Percentiles rank a stretch among this genome's conserved stretches.
These are phyloP conservation scores for Ramphastos sulfuratus DNA, from an alignment of 2,113 vertebrate genomes.

Conservation along the genomic window DNA sequence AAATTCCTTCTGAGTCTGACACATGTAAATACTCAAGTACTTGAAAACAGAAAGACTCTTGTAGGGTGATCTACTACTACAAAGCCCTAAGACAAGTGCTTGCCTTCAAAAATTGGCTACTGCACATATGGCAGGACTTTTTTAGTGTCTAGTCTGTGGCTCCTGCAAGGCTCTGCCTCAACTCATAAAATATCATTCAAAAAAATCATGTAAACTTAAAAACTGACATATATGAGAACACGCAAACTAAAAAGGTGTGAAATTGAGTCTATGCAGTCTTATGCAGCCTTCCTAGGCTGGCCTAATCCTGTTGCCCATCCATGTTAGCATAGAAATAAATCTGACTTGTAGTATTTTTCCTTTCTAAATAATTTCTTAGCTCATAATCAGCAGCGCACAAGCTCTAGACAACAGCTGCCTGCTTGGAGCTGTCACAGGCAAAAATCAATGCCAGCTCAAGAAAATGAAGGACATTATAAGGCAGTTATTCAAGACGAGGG, in stretches of 20 bases:
- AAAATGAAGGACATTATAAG: not conserved
- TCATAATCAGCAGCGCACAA: not conserved
- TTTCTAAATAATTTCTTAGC: not conserved
- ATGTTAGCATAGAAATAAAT: accelerated
- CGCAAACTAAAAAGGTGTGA: not conserved
- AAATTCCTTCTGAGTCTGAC: not conserved
- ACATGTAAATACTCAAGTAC: not conserved
- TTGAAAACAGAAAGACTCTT: not conserved
- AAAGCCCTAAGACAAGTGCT: not conserved
- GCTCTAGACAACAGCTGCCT: too few relatives aligned
- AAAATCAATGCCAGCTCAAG: not conserved
- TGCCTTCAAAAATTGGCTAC: not conserved
- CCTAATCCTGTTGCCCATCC: not conserved
- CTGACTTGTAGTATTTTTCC: accelerated
- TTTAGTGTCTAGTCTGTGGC: not conserved
- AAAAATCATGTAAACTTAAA: not conserved
- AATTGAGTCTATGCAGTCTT: not conserved
- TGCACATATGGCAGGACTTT: not conserved
- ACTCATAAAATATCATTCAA: not conserved
- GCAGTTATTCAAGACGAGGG: too few relatives aligned
- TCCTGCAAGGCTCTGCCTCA: not conserved
- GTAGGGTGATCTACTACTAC: not conserved
- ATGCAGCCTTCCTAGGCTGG: not conserved
- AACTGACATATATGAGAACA: accelerated
- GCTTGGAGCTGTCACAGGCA: not conserved